phyloP scores from a whole-genome alignment of 2,888 invertebrate species.

The Sinodicranocentrus sp. region DNA sequence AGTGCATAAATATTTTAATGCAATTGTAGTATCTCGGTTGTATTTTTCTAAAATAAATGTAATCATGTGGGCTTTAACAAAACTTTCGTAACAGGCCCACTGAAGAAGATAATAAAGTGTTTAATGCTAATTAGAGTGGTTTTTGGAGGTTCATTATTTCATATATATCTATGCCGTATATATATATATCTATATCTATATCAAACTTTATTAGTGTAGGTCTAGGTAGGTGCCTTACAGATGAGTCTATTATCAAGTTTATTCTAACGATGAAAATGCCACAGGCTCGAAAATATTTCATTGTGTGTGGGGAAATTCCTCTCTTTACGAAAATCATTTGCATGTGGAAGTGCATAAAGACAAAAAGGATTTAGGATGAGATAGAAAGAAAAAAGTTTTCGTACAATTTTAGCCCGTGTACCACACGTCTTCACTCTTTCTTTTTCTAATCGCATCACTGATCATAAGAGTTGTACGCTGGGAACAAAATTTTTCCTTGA shows the following conservation, averaged over 20 bases:
- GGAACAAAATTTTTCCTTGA: constrained; percentile 3
- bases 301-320: too few species aligned
- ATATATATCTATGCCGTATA: too few species aligned
- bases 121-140: background rate
- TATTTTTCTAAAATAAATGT: background rate
- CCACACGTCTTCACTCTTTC: constrained; percentile 11
- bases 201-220: background rate
- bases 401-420: constrained; percentile 1
- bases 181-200: too few species aligned
- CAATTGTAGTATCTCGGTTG: background rate
- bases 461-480: background rate
- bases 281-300: too few species aligned
- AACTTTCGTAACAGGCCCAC: constrained; percentile 11
- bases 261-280: too few species aligned
- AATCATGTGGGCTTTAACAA: background rate
- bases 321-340: too few species aligned
- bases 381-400: too few species aligned
- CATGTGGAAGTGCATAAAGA: too few species aligned
- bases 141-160: background rate
- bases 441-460: constrained; percentile 9
- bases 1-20: too few species aligned
- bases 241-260: too few species aligned
- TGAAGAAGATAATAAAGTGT: constrained; percentile 21
- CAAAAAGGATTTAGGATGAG: too few species aligned
- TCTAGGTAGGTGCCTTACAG: background rate